Evolutionary conservation across 2,888 invertebrate species (phyloP), one percentile per base, ranked within the genome.

Genomic region (Cataglyphis cursor): DNA sequence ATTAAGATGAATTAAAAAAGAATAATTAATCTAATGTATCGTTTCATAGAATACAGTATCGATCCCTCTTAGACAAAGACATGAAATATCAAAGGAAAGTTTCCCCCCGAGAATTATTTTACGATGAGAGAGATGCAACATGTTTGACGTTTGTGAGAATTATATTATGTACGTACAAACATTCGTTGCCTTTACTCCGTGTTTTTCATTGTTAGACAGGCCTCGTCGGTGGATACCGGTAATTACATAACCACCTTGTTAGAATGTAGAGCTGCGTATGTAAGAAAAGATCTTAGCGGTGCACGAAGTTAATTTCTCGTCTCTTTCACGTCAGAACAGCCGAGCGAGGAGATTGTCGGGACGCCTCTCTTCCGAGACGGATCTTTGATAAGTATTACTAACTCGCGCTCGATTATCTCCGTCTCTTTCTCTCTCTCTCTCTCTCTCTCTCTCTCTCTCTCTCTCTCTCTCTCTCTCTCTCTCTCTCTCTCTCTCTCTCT

Each of bases 301-400:
- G 82, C 65, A 72, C 61, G 59, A 68, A 78, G 82, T 82, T 82
- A 82, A 82, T 82, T 61, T 68, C 82, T 76, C 82, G 66, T 78
- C 82, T 76, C 78, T 78, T 61, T 28, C 66, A 66, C 21, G 74
- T 59, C 73, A 65, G 75, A 44, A 59, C 59, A 68, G 48, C 38
- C 68, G 68, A 76, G 75, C 35, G 21, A 74, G 41, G 48, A 51
- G 74, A 24, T 64, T 74, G 81, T 28, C 57, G 57, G 76, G 75
- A 75, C 76, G 75, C 75, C 81, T 51, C 48, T 51, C 48, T 82
- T 82, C 61, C 62, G 82, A 82, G 82, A 82, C 76, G 76, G 82
- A 68, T 82, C 82, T 78, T 61, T 78, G 82, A 82, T 82, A 82
- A 82, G 82, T 78, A 68, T 51, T 61, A 80, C 80, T 54, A 61